Evolutionary conservation across 2,113 vertebrate genomes (phyloP), one percentile per base, ranked within the genome.

Genomic region (Phodopus roborovskii): DNA sequence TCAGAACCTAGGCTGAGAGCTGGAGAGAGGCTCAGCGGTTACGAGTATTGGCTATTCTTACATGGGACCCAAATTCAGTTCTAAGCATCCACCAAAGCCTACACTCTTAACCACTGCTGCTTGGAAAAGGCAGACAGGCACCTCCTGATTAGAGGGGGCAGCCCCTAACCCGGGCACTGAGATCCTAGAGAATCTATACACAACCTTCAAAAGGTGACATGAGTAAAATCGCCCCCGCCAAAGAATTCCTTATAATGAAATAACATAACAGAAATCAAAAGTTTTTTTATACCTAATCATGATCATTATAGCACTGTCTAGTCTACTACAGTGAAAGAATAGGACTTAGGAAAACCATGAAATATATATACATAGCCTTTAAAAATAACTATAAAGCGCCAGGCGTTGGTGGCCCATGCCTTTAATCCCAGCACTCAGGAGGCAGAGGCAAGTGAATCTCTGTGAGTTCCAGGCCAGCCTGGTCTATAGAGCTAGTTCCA

Each of bases 261-360:
- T 78, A 86, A 86, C 19, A 60, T 74, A 66, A 33, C 62, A 93
- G 58, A 93, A 94, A 26, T 90, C n/a, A 91, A 88, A 60, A 42
- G 12, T 74, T 94, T 70, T 94, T 70, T 81, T 90, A 92, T 85
- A 93, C 88, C 81, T 68, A 82, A 90, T 66, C 36, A 78, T 74
- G 75, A 92, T 93, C 5, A 7, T 48, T 86, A 45, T 7, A 64
- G 64, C 19, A 70, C 5, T 73, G 26, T 79, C 88, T 56, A 92
- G 26, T 64, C 88, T 48, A 92, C 42, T 45, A n/a, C 15, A 62
- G 11, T 56, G 4, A 70, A 73, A 48, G 19, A 95, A 48, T 68
- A 88, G 53, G 10, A 92, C 87, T 92, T 94, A 33, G 19, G 36
- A 94, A 84, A 93, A 88, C 64, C 50, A 39, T 53, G 24, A 91